Evolutionary conservation across 2,797 vertebrate species (phyloP).

Genomic region (Sylvilagus floridanus): DNA sequence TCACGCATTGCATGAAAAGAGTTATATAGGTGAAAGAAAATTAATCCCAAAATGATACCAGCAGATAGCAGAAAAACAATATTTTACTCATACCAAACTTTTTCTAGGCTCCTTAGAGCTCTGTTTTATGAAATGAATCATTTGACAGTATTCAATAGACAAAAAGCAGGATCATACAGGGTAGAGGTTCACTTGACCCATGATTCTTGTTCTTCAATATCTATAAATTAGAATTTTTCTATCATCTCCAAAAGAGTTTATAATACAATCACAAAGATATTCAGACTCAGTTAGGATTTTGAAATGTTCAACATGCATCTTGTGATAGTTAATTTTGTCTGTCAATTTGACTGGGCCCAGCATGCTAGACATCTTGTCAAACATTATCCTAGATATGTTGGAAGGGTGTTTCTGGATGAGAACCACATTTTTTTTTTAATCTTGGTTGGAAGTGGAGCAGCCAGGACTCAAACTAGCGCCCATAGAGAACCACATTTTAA

Average conservation of each 20-base stretch:
- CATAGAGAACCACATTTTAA: background rate
- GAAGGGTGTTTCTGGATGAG: background rate
- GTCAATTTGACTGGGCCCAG: background rate
- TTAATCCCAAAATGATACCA: background rate
- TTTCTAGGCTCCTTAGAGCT: background rate
- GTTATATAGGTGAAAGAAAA: background rate
- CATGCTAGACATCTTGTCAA: background rate
- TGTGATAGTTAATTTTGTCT: background rate
- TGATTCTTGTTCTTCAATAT: background rate
- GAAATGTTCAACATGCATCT: background rate
- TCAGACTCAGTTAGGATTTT: background rate
- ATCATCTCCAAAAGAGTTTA: background rate
- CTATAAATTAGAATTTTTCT: background rate
- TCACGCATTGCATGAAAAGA: background rate
- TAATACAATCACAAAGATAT: background rate
- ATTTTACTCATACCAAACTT: background rate
- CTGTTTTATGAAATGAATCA: conserved; percentile 25
- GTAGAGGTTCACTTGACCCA: background rate
- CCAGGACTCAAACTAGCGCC: too few relatives aligned
- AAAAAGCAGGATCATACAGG: background rate
- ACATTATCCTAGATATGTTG: background rate
- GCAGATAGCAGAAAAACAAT: conserved; percentile 23
- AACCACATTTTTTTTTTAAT: background rate
- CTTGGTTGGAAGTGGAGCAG: too few relatives aligned
- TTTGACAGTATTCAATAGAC: background rate